phyloP scores from a whole-genome alignment of 2,797 vertebrate species.

The Phalanger gymnotis region DNA sequence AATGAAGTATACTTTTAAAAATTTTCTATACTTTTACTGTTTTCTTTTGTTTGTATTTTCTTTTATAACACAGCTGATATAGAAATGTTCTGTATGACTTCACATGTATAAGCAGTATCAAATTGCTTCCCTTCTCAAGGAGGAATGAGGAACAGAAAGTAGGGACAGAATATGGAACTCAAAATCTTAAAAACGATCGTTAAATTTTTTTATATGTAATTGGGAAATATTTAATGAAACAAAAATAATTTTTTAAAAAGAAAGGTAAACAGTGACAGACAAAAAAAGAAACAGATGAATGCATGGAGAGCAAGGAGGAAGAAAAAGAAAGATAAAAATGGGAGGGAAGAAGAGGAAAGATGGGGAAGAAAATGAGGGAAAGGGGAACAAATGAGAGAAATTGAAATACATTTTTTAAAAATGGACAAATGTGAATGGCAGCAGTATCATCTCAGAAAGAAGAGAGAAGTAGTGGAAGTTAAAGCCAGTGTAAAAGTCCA shows the following conservation, averaged over 20 bases:
- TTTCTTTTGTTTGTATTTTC: no score
- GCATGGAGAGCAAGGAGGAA: neutral
- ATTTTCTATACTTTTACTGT: neutral
- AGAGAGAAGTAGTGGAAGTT: neutral
- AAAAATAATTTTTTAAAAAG: neutral
- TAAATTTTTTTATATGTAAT: neutral
- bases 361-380: neutral
- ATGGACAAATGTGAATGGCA: neutral
- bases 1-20: neutral
- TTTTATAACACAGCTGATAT: neutral
- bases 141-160: neutral
- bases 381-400: neutral
- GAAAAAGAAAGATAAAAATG: neutral
- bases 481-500: neutral
- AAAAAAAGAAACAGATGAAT: no score
- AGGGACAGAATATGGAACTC: neutral
- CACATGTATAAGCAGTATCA: neutral
- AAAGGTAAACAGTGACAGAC: no score
- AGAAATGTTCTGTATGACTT: neutral
- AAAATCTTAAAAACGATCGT: neutral
- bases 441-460: neutral
- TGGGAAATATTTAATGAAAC: neutral
- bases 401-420: neutral
- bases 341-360: neutral
- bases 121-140: neutral